Evolutionary conservation across 1,140 invertebrate species (phyloP).

Genomic region (Linepithema humile): DNA sequence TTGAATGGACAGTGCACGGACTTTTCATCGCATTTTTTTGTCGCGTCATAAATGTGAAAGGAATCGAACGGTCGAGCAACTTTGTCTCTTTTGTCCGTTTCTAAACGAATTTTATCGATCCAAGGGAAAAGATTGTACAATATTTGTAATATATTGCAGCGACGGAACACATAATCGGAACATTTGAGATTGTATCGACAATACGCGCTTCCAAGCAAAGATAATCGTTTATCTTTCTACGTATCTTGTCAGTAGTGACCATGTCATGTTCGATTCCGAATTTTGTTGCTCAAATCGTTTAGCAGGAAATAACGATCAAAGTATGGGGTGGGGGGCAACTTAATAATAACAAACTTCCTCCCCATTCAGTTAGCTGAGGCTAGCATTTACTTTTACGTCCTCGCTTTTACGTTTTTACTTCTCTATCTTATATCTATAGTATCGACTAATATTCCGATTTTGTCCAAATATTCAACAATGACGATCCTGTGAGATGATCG

Average conservation of each 20-base stretch:
- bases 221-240: constrained; percentile 46
- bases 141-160: not conserved
- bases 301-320: no score
- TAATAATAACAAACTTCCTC: no score
- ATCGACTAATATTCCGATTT: not conserved
- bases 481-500: not conserved
- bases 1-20: constrained; percentile 3
- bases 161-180: constrained; percentile 16
- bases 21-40: not conserved
- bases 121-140: not conserved
- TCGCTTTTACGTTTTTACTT: not conserved
- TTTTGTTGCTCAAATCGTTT: no score
- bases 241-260: not conserved
- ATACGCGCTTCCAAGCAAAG: constrained; percentile 6
- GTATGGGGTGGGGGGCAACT: no score
- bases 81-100: constrained; percentile 50
- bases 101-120: constrained; percentile 63
- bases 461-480: not conserved
- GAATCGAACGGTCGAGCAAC: constrained; percentile 19
- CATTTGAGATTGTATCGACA: constrained; percentile 21
- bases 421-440: not conserved
- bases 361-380: no score
- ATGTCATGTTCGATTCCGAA: not conserved
- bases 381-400: no score
- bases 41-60: not conserved